Evolutionary conservation across 2,888 invertebrate genomes (phyloP).

Genomic region (Synergus umbraculus): DNA sequence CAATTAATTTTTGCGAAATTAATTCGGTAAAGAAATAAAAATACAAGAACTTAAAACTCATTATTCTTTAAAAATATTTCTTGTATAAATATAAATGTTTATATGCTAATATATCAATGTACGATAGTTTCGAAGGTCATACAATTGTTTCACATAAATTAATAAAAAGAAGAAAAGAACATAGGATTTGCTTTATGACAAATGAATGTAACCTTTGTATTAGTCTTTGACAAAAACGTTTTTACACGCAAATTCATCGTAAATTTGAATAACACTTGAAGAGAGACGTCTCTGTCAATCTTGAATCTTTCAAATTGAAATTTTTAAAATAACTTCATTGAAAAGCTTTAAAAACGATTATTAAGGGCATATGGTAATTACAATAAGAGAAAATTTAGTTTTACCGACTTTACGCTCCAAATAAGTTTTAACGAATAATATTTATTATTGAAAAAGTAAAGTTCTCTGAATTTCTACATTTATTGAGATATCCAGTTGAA

Average conservation of each 20-base stretch:
- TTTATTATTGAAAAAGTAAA: too few species aligned
- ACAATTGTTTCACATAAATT: slow-evolving; percentile 3
- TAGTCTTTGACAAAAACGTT: neutral
- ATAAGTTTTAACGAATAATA: too few species aligned
- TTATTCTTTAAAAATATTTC: too few species aligned
- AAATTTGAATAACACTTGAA: slow-evolving; percentile 14
- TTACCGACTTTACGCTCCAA: too few species aligned
- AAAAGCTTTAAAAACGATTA: neutral
- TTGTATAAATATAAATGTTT: neutral
- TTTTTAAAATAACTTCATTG: neutral
- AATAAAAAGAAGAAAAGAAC: slow-evolving; percentile 16
- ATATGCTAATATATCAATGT: slow-evolving; percentile 4
- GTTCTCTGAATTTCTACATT: too few species aligned
- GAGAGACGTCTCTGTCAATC: neutral
- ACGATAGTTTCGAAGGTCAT: neutral
- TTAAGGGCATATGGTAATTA: neutral
- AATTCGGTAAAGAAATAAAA: too few species aligned
- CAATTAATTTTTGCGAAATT: too few species aligned
- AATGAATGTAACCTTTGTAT: slow-evolving; percentile 13
- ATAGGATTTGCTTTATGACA: neutral
- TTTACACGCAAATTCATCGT: neutral
- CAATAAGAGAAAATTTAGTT: too few species aligned
- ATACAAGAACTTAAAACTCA: too few species aligned
- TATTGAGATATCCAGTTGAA: too few species aligned
- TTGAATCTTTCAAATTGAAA: slow-evolving; percentile 6